phyloP scores from a whole-genome alignment of 2,888 invertebrate genomes.

The Ormyrus rosae region DNA sequence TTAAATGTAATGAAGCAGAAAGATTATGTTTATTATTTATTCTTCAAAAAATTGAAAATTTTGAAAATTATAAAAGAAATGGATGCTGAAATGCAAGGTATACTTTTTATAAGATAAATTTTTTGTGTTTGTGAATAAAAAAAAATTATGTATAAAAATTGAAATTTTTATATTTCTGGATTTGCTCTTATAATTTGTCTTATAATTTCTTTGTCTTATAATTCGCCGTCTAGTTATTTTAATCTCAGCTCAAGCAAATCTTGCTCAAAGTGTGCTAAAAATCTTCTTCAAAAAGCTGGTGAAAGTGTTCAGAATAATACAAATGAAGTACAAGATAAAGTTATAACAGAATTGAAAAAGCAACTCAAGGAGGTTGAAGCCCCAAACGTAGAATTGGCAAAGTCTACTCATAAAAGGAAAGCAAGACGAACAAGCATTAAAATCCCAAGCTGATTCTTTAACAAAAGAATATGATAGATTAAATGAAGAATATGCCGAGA shows the following conservation, averaged over 20 bases:
- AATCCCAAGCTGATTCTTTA: constrained; percentile 92
- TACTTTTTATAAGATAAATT: constrained; percentile 43
- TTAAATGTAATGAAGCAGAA: too few relatives aligned
- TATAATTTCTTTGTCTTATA: constrained; percentile 94
- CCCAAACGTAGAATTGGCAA: constrained; percentile 81
- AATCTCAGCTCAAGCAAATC: constrained; percentile 88
- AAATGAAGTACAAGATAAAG: constrained; percentile 81
- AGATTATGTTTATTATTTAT: too few relatives aligned
- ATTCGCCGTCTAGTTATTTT: constrained; percentile 91
- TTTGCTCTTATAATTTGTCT: too few relatives aligned
- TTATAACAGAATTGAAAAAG: constrained; percentile 74
- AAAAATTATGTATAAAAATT: constrained; percentile 66
- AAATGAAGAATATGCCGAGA: constrained; percentile 87
- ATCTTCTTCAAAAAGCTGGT: constrained; percentile 82
- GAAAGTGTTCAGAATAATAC: constrained; percentile 80
- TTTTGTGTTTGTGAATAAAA: background rate
- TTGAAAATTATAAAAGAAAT: too few relatives aligned
- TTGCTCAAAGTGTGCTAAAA: constrained; percentile 91
- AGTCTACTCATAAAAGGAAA: constrained; percentile 81
- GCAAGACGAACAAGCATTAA: constrained; percentile 90
- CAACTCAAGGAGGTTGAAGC: constrained; percentile 79
- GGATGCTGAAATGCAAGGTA: constrained; percentile 94
- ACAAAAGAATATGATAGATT: constrained; percentile 95
- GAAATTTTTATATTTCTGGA: constrained; percentile 98
- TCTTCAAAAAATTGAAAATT: too few relatives aligned